phyloP scores from a whole-genome alignment of 2,888 invertebrate genomes.

The Eristalis pertinax region DNA sequence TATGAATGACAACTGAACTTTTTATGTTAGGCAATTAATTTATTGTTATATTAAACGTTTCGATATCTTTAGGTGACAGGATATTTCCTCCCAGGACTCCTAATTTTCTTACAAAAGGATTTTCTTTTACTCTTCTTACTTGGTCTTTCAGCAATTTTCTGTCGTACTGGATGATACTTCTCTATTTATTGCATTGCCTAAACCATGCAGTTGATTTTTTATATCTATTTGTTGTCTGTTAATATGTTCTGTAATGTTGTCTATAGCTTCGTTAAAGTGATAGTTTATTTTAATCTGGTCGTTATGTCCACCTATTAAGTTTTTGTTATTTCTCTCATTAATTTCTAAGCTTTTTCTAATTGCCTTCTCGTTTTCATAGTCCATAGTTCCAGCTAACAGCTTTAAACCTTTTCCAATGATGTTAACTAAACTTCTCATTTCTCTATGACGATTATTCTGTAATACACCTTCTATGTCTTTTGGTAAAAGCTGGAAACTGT shows the following conservation, averaged over 20 bases:
- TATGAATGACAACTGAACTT: too few relatives aligned
- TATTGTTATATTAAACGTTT: background rate
- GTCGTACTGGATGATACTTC: background rate
- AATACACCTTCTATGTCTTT: background rate
- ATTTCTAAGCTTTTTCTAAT: constrained; percentile 16
- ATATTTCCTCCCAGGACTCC: background rate
- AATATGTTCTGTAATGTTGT: constrained; percentile 32
- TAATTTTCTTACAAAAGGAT: background rate
- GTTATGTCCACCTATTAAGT: constrained; percentile 12
- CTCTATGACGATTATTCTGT: background rate
- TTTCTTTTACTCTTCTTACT: background rate
- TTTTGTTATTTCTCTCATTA: constrained; percentile 25
- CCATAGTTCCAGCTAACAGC: constrained; percentile 1
- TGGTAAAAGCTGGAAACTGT: background rate
- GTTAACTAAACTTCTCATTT: constrained; percentile 9
- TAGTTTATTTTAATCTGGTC: constrained; percentile 9
- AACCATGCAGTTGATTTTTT: background rate
- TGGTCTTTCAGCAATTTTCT: background rate
- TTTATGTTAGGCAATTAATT: too few relatives aligned
- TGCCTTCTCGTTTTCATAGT: too few relatives aligned
- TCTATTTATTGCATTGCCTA: constrained; percentile 1
- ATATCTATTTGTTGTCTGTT: constrained; percentile 28
- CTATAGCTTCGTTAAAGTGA: constrained; percentile 16
- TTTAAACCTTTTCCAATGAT: background rate
- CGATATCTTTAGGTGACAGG: background rate